Evolutionary conservation across 2,113 vertebrate species (phyloP), one percentile per base, ranked within the genome.

Genomic region (Eolophus roseicapilla): DNA sequence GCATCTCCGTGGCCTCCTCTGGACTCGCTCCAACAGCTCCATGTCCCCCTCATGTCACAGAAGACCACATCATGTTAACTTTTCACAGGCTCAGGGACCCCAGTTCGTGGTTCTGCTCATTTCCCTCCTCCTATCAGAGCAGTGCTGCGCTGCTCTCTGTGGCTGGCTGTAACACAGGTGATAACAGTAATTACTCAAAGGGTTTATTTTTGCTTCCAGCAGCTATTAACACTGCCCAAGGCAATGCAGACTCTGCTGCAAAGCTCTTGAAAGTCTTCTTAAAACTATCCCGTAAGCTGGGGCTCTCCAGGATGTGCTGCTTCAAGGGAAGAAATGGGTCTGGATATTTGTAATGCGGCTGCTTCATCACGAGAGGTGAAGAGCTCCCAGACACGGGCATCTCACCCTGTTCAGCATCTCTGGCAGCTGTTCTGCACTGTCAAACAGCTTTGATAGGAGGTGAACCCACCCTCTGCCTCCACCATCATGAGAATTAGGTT

Each of bases 371-470:
- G 7, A 59, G 74, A 88, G 70, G 68, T 41, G 69, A 86, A 55
- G 43, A 71, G 76, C 60, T 87, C 75, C 43, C 65, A 60, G 91
- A 69, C 78, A 60, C 9, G 11, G 52, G n/a, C 49, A 19, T 65
- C 85, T 95, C 88, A 73, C 87, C 82, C 74, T 88, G 82, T 60
- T 19, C 74, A 62, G 68, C 53, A 37, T 65, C 65, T 71, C 82
- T 86, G 70, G 77, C 69, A 37, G 49, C 82, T 37, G 60, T 63
- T 82, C 49, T 68, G 65, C 88, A 18, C 78, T 84, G 83, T 92
- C 95, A 80, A 95, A 83, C 52, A 86, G 63, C 75, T 95, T 88
- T 96, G 73, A 75, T n/a, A 78, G 74, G 86, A 91, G 46, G 35
- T 33, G 68, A 94, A 67, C 70, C 71, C 57, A 67, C 64, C 43